Conservation (phyloP, 37 sponge, comb jelly and placozoan genomes). For the Aphrocallistes beatrix region DNA sequence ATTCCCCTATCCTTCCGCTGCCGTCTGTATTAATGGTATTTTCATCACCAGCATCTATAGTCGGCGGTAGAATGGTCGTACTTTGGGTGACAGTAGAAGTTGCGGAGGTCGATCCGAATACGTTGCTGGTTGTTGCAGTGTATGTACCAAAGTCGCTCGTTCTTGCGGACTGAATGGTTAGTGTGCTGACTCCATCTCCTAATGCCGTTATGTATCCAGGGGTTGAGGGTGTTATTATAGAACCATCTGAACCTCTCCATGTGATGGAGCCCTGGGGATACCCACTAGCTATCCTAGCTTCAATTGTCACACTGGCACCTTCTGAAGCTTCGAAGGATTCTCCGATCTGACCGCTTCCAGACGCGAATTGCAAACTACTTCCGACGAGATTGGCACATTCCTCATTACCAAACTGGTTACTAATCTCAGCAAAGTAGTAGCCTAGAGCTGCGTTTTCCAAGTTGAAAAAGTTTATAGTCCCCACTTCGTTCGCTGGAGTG, state of each 20-base stretch:
- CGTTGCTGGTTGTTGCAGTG: background rate
- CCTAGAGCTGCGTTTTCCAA: background rate
- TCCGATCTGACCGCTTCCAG: background rate
- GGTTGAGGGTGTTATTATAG: background rate
- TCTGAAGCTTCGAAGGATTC: background rate
- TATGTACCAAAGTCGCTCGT: background rate
- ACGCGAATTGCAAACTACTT: background rate
- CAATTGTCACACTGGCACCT: background rate
- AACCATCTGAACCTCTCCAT: background rate
- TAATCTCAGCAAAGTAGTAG: background rate
- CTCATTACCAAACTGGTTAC: background rate
- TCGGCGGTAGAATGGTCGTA: background rate
- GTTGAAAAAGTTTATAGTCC: background rate
- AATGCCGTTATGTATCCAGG: background rate
- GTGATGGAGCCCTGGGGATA: background rate
- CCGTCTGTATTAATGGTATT: background rate
- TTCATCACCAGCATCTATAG: background rate
- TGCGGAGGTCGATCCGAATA: background rate
- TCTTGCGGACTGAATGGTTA: background rate
- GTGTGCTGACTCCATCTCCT: background rate
- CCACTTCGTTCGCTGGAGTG: background rate
- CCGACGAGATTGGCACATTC: background rate
- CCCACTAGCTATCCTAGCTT: background rate
- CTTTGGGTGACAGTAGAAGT: background rate
- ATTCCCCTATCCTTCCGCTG: background rate